Evolutionary conservation across 2,797 vertebrate genomes (phyloP), one percentile per base, ranked within the genome.

Genomic region (Cheirogaleus major): DNA sequence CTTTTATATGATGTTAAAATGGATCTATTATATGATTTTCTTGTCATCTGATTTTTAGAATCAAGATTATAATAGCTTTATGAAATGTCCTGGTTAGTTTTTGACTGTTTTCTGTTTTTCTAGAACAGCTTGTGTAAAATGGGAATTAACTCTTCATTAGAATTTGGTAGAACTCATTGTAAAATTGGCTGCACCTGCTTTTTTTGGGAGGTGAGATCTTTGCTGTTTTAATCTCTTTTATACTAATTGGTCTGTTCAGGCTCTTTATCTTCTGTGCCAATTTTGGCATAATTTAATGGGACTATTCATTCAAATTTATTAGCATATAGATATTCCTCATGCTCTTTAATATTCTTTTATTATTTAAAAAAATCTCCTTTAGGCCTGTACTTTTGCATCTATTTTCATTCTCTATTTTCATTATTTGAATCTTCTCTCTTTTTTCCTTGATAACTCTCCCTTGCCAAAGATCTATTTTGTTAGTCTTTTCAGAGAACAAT

Each of bases 351-450:
- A 67, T 38, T 89, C 35, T 76, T 67, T 84, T 41, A 79, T 90
- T 57, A 43, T 83, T 94, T 92, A 25, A n/a, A 35, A 57, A 83
- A 73, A 52, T 92, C 10, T 86, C 41, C 38, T 75, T 69, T 65
- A 8, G 94, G 17, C 63, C 11, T 80, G 35, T 93, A 63, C 38
- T 73, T 93, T 83, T 59, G 17, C 23, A 67, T 82, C 45, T 15
- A 9, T 88, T 97, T 96, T 89, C 27, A 50, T 96, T 93, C 41
- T 94, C 2, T 95, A 61, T 84, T 96, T 83, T 94, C 79, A 91
- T 73, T 43, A 72, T 91, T 92, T 88, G 55, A 76, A 67, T 50
- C 13, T 80, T 73, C 10, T 82, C 43, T 94, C 17, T 72, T 67
- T 93, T 90, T 92, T 85, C 10, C 41, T 79, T 73, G 55, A 18